Conservation (phyloP, 2,113 vertebrate species). For the Calyptommatus sinebrachiatus region DNA sequence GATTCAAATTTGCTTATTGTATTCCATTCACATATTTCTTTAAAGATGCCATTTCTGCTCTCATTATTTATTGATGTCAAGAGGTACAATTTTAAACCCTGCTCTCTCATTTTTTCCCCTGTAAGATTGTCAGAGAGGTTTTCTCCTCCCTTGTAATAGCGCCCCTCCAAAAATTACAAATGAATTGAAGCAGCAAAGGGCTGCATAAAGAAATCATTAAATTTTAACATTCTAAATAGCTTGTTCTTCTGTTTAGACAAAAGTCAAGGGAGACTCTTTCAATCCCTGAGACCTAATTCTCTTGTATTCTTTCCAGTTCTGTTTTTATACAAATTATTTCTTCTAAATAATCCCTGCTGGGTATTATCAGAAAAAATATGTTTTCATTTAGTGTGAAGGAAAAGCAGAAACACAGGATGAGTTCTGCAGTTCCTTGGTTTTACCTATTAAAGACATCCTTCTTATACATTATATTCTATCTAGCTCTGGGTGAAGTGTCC, state of each 20-base stretch:
- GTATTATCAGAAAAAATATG: not conserved
- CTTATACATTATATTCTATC: not conserved
- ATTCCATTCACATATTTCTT: conserved; percentile 29
- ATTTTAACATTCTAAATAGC: conserved; percentile 38
- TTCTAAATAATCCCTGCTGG: conserved; percentile 1
- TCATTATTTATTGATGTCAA: conserved; percentile 56
- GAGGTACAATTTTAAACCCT: conserved; percentile 55
- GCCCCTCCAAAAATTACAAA: conserved; percentile 39
- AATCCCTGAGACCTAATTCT: conserved; percentile 3
- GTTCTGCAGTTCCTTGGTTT: not conserved
- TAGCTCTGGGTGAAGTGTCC: not conserved
- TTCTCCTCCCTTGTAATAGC: conserved; percentile 12
- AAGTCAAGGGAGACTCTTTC: not conserved
- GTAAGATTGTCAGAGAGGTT: conserved; percentile 37
- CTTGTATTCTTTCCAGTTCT: not conserved
- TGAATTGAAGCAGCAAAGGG: conserved; percentile 43
- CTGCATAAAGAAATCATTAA: conserved; percentile 48
- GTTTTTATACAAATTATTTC: conserved; percentile 2
- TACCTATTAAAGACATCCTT: not conserved
- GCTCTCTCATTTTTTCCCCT: conserved; percentile 28
- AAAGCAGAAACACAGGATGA: not conserved
- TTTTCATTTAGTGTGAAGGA: not conserved
- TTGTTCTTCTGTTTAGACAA: not conserved
- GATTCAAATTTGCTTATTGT: conserved; percentile 54
- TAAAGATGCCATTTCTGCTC: conserved; percentile 42